Evolutionary conservation across 2,113 vertebrate genomes (phyloP), one percentile per base, ranked within the genome.

Genomic region (Monarcha castaneiventris): DNA sequence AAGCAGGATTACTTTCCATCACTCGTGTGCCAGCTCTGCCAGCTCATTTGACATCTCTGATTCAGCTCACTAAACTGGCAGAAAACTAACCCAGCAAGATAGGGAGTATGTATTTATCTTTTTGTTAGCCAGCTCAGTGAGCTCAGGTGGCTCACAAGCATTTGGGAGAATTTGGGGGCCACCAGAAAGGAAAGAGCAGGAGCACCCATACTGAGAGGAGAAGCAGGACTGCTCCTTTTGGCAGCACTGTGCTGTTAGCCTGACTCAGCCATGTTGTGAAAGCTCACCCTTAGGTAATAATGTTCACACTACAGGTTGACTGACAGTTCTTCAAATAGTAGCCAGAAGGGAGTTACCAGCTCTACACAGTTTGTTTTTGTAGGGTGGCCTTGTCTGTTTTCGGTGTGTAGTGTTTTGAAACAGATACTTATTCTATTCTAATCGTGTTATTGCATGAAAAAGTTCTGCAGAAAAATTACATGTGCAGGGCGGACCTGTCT

Each of bases 231-330:
- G 49, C 82, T 90, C 26, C 71, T 80, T 85, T 90, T 88, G 92
- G 92, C 95, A 93, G 46, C 35, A 35, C 48, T 0, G 2, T 41
- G 46, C 39, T 81, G 18, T 66, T 59, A 76, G 92, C 62, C 79
- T 94, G 95, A 85, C 71, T 97, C 92, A 96, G 85, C 79, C 3
- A 0, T 17, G 54, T 91, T 91, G 88, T 93, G 95, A 96, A 96
- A 95, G 95, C 94, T 96, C 85, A 51, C 92, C 94, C 90, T 82
- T 85, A 90, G 95, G 96, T 94, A 88, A 94, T 52, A 87, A 61
- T 66, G 85, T 94, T 96, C 78, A 32, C 20, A 3, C 71, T 88
- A 16, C 71, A 58, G 46, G 76, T 46, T 87, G 82, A 94, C 72
- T 92, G 90, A 83, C 59, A 69, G 58, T 62, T 94, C 79, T 88